Evolutionary conservation across 2,888 invertebrate species (phyloP), one percentile per base, ranked within the genome.

Genomic region (Andrena minutula): DNA sequence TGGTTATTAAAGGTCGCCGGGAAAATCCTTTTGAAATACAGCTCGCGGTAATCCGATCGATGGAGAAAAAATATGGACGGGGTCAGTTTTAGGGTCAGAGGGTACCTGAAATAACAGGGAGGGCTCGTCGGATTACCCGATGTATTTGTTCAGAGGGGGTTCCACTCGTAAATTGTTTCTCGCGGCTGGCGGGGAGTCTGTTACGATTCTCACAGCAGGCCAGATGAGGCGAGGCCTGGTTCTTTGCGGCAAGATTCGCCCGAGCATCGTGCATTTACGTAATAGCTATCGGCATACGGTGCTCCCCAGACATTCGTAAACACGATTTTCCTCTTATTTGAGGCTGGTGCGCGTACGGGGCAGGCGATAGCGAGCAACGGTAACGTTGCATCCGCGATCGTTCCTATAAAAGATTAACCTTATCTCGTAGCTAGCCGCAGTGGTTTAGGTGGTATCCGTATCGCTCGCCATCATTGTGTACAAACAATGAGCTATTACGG

Each of bases 101-200:
- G 69, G 76, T 87, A 88, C 86, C 89, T 89, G 90, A 90, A 90
- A 90, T 89, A 90, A 90, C 90, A 90, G 81, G 41, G 68, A 86
- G 83, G 85, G 84, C 82, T 82, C 80, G 82, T 78, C 79, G 89
- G 90, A 90, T 90, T 89, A 90, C 86, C 66, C 85, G 74, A 69
- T 82, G 84, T 89, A 86, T 90, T 90, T 90, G 87, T 84, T 85
- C 85, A 82, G 85, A 82, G 83, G 81, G 56, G 56, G 87, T 79
- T 70, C 76, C 66, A 78, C 70, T 68, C 69, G 71, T 70, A 75
- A 76, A 87, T 87, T 85, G 85, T 87, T 90, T 83, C 75, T 77
- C 72, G 77, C 51, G 41, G 65, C 30, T 79, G 51, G 61, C 65
- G 74, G 58, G 30, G 53, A 7, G 10, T 20, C 61, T 65, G 61